Evolutionary conservation across 2,113 vertebrate species (phyloP).

Genomic region (Todiramphus chloris): DNA sequence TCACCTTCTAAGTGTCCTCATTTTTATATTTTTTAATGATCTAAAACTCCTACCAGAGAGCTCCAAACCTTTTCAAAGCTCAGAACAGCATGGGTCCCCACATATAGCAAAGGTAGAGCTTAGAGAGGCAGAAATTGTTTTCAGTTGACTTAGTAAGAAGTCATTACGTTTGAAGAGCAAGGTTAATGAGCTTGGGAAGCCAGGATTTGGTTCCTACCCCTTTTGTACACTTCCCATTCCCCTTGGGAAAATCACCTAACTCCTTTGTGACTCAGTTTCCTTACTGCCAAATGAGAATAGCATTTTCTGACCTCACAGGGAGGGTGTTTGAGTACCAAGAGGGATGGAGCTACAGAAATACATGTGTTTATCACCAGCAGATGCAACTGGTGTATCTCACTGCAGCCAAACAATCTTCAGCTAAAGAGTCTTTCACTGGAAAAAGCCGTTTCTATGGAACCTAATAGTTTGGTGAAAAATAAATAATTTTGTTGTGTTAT

Average conservation of each 20-base stretch:
- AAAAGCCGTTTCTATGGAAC: background rate
- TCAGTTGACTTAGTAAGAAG: background rate
- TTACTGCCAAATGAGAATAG: background rate
- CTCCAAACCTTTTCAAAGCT: background rate
- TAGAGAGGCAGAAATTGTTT: background rate
- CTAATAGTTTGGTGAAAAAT: background rate
- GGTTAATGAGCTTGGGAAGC: slow-evolving; percentile 43
- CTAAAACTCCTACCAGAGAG: background rate
- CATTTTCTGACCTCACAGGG: background rate
- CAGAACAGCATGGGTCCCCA: background rate
- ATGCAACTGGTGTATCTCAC: background rate
- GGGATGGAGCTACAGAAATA: background rate
- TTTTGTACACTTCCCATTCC: slow-evolving; percentile 20
- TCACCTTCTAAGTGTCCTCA: background rate
- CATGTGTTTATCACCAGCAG: background rate
- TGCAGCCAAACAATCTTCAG: background rate
- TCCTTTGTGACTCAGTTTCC: slow-evolving; percentile 64
- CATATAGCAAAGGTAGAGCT: background rate
- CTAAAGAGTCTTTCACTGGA: background rate
- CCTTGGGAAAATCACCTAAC: slow-evolving; percentile 17
- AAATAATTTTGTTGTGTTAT: background rate
- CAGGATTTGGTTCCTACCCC: background rate
- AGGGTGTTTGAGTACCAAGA: background rate
- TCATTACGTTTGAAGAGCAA: background rate
- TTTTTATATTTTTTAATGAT: background rate